Evolutionary conservation across 1,140 invertebrate species (phyloP).

Genomic region (Brachionus rotundiformis): DNA sequence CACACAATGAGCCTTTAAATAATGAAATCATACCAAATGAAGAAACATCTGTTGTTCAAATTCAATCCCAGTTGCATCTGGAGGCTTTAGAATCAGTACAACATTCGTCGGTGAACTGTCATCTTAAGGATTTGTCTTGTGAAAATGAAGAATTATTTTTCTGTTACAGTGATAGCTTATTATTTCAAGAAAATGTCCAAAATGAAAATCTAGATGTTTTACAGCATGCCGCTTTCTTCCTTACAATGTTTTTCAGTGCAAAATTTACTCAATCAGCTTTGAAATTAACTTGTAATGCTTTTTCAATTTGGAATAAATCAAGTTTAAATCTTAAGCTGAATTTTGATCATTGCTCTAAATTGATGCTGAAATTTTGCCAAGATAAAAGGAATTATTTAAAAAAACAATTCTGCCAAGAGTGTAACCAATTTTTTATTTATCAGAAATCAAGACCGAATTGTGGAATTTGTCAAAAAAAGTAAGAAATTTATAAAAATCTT

Average conservation of each 20-base stretch:
- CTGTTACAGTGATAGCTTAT: not conserved
- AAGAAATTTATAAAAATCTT: too few relatives aligned
- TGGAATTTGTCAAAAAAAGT: too few relatives aligned
- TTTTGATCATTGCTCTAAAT: not conserved
- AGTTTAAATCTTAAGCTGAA: not conserved
- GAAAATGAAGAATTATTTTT: not conserved
- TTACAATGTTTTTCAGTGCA: not conserved
- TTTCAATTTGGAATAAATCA: not conserved
- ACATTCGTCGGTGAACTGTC: not conserved
- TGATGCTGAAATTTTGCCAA: not conserved
- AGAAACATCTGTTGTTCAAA: not conserved
- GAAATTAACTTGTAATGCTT: not conserved
- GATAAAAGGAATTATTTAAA: not conserved
- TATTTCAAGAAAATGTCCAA: not conserved
- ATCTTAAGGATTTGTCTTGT: not conserved
- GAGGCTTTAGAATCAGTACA: not conserved
- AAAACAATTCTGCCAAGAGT: too few relatives aligned
- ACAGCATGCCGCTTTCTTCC: not conserved
- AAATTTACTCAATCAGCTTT: not conserved
- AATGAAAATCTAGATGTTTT: not conserved
- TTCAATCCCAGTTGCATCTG: not conserved
- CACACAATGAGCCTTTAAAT: not conserved
- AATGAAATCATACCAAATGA: not conserved
- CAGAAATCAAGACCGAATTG: too few relatives aligned
- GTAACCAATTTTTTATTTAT: too few relatives aligned